Evolutionary conservation across 2,888 invertebrate species (phyloP).

Genomic region (Globia sparganii): DNA sequence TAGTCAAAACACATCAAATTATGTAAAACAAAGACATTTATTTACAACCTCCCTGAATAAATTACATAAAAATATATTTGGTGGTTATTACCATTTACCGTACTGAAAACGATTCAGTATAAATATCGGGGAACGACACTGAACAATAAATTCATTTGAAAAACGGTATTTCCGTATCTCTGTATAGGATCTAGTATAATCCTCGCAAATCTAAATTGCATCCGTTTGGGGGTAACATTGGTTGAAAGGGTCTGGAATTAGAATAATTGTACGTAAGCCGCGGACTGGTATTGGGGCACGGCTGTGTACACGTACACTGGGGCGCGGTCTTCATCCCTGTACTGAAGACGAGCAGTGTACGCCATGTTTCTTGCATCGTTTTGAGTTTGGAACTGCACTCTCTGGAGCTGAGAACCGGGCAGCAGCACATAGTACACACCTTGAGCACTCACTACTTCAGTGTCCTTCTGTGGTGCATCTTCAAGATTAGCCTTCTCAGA

Average conservation of each 20-base stretch:
- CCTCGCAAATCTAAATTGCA: slow-evolving; percentile 71
- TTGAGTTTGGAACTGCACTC: slow-evolving; percentile 91
- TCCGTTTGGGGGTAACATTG: slow-evolving; percentile 60
- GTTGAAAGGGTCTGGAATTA: slow-evolving; percentile 64
- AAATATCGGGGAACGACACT: slow-evolving; percentile 50
- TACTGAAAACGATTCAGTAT: slow-evolving; percentile 52
- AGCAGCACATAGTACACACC: slow-evolving; percentile 92
- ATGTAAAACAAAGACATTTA: slow-evolving; percentile 70
- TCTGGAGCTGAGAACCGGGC: slow-evolving; percentile 91
- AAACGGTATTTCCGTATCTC: slow-evolving; percentile 61
- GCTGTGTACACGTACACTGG: slow-evolving; percentile 91
- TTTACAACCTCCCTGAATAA: slow-evolving; percentile 68
- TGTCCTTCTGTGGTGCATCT: slow-evolving; percentile 76
- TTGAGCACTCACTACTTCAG: slow-evolving; percentile 81
- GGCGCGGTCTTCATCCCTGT: slow-evolving; percentile 91
- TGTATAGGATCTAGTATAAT: slow-evolving; percentile 63
- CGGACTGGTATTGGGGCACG: slow-evolving; percentile 78
- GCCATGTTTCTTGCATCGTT: slow-evolving; percentile 91
- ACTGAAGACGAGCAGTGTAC: slow-evolving; percentile 91
- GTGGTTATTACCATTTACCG: slow-evolving; percentile 46
- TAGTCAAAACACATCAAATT: slow-evolving; percentile 63
- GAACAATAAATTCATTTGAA: slow-evolving; percentile 65
- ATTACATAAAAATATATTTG: slow-evolving; percentile 67
- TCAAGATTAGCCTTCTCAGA: slow-evolving; percentile 74
- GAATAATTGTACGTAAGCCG: slow-evolving; percentile 79